These are phyloP conservation scores for Parasteatoda tepidariorum DNA, from an alignment of 1,140 invertebrate genomes.

Conservation along the genomic window DNA sequence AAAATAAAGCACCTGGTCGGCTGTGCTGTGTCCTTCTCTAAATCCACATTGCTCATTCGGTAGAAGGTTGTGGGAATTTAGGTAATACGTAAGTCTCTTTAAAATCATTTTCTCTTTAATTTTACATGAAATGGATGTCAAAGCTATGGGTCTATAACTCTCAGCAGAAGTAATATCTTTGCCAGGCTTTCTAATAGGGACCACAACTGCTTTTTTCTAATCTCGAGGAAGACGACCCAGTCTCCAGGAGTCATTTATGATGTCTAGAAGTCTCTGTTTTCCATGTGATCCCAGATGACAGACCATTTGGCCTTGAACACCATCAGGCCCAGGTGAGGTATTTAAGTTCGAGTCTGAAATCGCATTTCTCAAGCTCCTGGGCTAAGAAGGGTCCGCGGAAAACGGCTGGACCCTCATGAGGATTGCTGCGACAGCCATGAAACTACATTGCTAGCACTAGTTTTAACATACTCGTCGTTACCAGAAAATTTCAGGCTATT, in stretches of 20 bases:
- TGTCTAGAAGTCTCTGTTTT: neutral
- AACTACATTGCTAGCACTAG: neutral
- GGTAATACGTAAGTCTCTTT: neutral
- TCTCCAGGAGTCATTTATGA: neutral
- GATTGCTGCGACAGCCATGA: neutral
- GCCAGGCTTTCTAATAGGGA: neutral
- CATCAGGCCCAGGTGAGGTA: neutral
- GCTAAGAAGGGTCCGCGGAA: neutral
- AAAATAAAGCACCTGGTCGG: neutral
- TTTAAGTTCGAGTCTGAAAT: neutral
- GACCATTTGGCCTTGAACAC: neutral
- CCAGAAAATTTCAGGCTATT: neutral
- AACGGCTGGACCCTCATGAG: neutral
- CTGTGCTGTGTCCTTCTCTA: neutral
- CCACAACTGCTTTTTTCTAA: neutral
- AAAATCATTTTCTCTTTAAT: slow-evolving; percentile 10
- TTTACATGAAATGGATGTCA: neutral
- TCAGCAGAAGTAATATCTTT: neutral
- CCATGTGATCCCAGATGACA: neutral
- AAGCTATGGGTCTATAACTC: neutral
- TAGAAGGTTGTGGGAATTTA: neutral
- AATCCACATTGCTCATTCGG: neutral
- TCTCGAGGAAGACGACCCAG: neutral
- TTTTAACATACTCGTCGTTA: neutral
- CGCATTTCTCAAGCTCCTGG: neutral